phyloP scores from a whole-genome alignment of 2,113 vertebrate genomes.

The Protobothrops mucrosquamatus region DNA sequence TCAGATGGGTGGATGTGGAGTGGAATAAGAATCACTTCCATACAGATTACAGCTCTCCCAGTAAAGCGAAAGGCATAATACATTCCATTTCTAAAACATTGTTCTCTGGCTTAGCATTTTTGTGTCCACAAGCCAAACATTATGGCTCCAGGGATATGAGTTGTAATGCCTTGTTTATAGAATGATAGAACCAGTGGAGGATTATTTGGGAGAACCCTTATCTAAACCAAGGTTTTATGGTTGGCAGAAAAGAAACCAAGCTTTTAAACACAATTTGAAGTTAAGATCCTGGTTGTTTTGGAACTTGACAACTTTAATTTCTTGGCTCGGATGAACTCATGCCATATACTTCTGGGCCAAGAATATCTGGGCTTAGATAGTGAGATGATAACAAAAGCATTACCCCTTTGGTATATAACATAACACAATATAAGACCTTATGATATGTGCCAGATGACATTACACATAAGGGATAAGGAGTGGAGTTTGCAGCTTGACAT shows the following conservation, averaged over 20 bases:
- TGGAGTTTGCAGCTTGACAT: too few species aligned
- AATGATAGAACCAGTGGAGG: background rate
- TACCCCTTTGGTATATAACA: too few species aligned
- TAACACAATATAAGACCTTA: too few species aligned
- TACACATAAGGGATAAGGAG: too few species aligned
- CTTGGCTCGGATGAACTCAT: background rate
- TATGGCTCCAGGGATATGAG: background rate
- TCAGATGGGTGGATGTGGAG: background rate
- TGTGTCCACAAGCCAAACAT: background rate
- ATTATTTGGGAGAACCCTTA: background rate
- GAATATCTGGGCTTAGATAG: too few species aligned
- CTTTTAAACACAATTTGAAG: background rate
- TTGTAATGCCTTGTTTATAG: background rate
- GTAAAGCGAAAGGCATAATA: background rate
- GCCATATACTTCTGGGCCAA: too few species aligned
- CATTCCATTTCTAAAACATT: background rate
- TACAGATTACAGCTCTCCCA: background rate
- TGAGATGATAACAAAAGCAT: too few species aligned
- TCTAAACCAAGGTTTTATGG: background rate
- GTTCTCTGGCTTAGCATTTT: background rate
- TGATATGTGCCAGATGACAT: too few species aligned
- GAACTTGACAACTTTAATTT: background rate
- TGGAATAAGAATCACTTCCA: background rate
- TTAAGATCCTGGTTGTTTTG: background rate
- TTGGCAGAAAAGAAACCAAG: background rate